Percentiles rank a stretch among this genome's conserved stretches.
Conservation (phyloP, 2,797 vertebrate genomes). For the Capromys pilorides region DNA sequence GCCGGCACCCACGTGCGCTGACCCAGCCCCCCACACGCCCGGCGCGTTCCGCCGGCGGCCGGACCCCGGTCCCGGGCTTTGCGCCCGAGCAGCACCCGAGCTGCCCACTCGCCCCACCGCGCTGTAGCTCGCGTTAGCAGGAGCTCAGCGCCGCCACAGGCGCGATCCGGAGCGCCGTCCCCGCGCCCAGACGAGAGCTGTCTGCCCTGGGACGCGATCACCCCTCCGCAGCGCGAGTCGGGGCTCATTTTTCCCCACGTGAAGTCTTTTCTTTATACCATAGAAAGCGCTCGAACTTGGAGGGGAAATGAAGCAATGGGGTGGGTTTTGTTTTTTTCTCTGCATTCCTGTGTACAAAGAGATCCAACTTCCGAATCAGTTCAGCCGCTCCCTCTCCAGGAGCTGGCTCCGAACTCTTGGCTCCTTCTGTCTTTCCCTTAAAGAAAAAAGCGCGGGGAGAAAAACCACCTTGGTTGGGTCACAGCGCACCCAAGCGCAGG, state of each 20-base stretch:
- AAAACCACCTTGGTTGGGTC: conserved; percentile 22
- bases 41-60: not conserved
- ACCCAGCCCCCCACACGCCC: conserved; percentile 38
- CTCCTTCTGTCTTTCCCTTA: conserved; percentile 58
- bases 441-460: not conserved
- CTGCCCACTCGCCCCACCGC: not conserved
- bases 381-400: conserved; percentile 72
- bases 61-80: not conserved
- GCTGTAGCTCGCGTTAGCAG: not conserved
- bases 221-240: not conserved
- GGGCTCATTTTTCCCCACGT: conserved; percentile 54
- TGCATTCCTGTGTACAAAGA: conserved; percentile 75
- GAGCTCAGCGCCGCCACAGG: not conserved
- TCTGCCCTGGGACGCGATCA: conserved; percentile 10
- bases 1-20: conserved; percentile 70
- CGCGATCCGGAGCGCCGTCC: not conserved
- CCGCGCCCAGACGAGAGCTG: conserved; percentile 61
- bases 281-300: conserved; percentile 46
- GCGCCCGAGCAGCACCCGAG: not conserved
- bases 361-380: conserved; percentile 78
- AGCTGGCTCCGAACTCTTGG: conserved; percentile 62
- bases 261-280: conserved; percentile 66
- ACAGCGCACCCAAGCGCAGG: not conserved
- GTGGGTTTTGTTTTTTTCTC: conserved; percentile 75
- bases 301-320: conserved; percentile 77